Base-by-base conservation (phyloP, 2,888 invertebrate species). In the Alviniconcha strummeri region DNA sequence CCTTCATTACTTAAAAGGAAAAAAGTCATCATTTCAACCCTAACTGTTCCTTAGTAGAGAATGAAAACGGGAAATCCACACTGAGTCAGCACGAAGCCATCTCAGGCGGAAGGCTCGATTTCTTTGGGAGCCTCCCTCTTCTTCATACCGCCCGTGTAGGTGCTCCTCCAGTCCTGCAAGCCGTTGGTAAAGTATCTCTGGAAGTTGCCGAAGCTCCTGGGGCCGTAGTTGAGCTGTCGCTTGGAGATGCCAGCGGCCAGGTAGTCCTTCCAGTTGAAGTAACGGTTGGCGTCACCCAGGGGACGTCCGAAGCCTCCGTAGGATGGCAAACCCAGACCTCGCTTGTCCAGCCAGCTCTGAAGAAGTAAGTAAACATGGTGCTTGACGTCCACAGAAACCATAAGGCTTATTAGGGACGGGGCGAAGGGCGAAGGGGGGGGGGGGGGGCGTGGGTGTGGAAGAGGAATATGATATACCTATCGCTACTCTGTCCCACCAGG, bases 141-240 rank as follows among this genome's bases (percentile, higher is more conserved):
- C 80, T 85, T 85, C 7, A 67, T 56, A 15, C 86, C 84, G n/a
- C 86, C 84, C 69, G 79, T 81, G 75, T 83, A 86, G 17, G 87
- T 85, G 64, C 81, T 84, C 60, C 84, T 85, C 87, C 87, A 87
- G 83, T 87, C 87, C 72, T 87, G 87, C 4, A 87, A 83, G n/a
- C 86, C 87, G 79, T 86, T 84, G 55, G 86, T 85, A 69, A 86
- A 87, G 83, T 84, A 85, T 13, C 81, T 71, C 55, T 81, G 81
- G 82, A 79, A 83, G 83, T 80, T 77, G 60, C 84, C 86, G 71
- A 84, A 86, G 69, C 83, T 78, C 8, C 82, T 74, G 13, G 85
- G 85, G 0, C 57, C 74, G 69, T 74, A 80, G 67, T 72, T 79
- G 52, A 85, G 71, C 76, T 83, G 85, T 36, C 85, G 54, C 64